Evolutionary conservation across 2,113 vertebrate genomes (phyloP).

Genomic region (Camelus dromedarius): DNA sequence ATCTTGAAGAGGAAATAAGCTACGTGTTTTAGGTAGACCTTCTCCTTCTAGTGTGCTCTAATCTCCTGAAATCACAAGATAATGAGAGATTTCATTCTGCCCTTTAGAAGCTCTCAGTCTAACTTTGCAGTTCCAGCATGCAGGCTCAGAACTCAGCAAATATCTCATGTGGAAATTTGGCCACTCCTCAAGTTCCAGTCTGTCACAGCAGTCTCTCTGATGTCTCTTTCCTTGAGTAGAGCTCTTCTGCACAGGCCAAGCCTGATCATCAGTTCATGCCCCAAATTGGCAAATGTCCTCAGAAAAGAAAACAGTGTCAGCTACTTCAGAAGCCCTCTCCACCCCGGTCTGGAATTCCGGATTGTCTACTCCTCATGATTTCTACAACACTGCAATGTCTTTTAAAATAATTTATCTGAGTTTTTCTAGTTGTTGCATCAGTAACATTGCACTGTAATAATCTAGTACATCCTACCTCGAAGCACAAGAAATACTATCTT

Average conservation of each 20-base stretch:
- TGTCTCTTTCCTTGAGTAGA: neutral
- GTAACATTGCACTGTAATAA: neutral
- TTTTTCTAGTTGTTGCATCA: neutral
- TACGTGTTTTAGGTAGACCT: neutral
- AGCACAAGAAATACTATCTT: neutral
- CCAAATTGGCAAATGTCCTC: neutral
- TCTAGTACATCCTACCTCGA: neutral
- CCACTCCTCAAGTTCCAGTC: neutral
- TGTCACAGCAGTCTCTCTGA: neutral
- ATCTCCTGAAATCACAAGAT: neutral
- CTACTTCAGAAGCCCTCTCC: neutral
- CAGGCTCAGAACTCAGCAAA: neutral
- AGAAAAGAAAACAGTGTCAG: neutral
- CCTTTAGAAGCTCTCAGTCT: neutral
- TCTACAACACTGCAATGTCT: neutral
- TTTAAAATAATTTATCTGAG: neutral
- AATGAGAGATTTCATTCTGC: neutral
- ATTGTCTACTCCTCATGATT: slow-evolving; percentile 21
- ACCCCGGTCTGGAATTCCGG: neutral
- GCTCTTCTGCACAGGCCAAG: neutral
- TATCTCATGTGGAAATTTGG: neutral
- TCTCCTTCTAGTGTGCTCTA: neutral
- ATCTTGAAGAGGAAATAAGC: neutral
- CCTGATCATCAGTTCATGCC: neutral
- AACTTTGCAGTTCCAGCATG: neutral